A percentile compares a stretch with the other conserved stretches of the same genome.
These are phyloP conservation scores for Acridotheres tristis DNA, from an alignment of 2,797 vertebrate species.

Conservation along the genomic window DNA sequence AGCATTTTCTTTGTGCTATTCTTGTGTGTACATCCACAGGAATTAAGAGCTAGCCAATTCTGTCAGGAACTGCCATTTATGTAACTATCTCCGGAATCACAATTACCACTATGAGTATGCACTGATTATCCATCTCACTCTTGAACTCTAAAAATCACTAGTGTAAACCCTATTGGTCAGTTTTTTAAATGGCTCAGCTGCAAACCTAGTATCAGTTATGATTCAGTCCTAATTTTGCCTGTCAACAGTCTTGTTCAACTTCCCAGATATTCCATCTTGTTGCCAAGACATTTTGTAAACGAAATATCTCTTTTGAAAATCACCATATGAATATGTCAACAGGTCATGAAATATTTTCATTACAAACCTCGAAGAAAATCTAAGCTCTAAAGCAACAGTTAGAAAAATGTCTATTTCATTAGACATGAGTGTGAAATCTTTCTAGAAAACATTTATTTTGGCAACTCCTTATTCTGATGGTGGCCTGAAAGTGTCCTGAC, in stretches of 20 bases:
- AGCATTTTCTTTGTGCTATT: neutral
- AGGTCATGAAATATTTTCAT: slow-evolving; percentile 83
- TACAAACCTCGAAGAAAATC: slow-evolving; percentile 77
- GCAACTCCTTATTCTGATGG: slow-evolving; percentile 72
- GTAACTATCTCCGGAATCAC: neutral
- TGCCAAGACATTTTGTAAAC: slow-evolving; percentile 79
- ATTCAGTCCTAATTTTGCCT: slow-evolving; percentile 74
- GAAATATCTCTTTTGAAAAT: slow-evolving; percentile 79
- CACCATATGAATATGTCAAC: slow-evolving; percentile 84
- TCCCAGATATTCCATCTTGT: slow-evolving; percentile 70
- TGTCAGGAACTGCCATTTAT: neutral
- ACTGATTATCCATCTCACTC: neutral
- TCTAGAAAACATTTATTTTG: slow-evolving; percentile 81
- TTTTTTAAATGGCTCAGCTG: slow-evolving; percentile 59
- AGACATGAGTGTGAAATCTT: slow-evolving; percentile 74
- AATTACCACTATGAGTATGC: neutral
- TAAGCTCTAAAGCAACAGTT: slow-evolving; percentile 72
- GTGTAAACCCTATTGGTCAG: slow-evolving; percentile 27
- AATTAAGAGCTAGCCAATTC: neutral
- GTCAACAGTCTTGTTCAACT: slow-evolving; percentile 73
- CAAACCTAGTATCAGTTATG: slow-evolving; percentile 69
- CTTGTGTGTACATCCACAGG: neutral
- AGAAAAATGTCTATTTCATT: slow-evolving; percentile 77
- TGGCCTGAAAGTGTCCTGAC: slow-evolving; percentile 70
- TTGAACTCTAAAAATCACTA: neutral